Percentiles rank a stretch among this genome's conserved stretches.
These are phyloP conservation scores for Agrochola circellaris DNA, from an alignment of 2,888 invertebrate genomes.

Conservation along the genomic window DNA sequence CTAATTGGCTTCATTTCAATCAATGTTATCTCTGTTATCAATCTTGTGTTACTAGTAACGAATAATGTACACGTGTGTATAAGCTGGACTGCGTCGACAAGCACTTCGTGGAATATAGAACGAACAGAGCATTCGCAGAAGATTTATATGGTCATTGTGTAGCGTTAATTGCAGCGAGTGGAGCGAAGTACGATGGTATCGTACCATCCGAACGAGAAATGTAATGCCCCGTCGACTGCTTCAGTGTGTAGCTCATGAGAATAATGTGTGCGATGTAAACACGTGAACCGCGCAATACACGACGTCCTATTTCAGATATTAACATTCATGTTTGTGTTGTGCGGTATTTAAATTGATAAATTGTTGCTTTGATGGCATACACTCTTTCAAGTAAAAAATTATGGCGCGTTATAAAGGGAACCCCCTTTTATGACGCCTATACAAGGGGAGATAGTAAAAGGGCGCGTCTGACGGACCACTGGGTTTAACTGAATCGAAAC, in stretches of 20 bases:
- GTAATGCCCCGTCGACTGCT: conserved; percentile 76
- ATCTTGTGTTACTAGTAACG: conserved; percentile 35
- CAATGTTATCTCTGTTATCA: conserved; percentile 11
- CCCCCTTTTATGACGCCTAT: conserved; percentile 54
- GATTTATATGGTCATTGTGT: conserved; percentile 90
- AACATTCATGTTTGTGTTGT: conserved; percentile 68
- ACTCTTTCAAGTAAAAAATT: conserved; percentile 70
- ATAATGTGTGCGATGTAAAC: conserved; percentile 74
- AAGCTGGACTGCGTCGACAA: conserved; percentile 72
- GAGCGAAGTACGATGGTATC: conserved; percentile 87
- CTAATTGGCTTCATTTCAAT: conserved; percentile 75
- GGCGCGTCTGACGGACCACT: conserved; percentile 72
- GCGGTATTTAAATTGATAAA: conserved; percentile 71
- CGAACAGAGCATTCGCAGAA: conserved; percentile 83
- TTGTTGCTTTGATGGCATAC: conserved; percentile 68
- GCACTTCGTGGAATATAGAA: conserved; percentile 77
- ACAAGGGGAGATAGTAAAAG: conserved; percentile 73
- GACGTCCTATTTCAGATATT: conserved; percentile 69
- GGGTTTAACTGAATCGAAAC: conserved; percentile 76
- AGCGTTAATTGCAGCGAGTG: conserved; percentile 89
- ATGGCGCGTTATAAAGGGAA: conserved; percentile 71
- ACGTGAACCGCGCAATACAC: conserved; percentile 66
- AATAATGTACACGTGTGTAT: conserved; percentile 67
- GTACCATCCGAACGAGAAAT: conserved; percentile 84
- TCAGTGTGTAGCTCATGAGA: conserved; percentile 73